Evolutionary conservation across 2,888 invertebrate genomes (phyloP).

Genomic region (Pterostichus niger): DNA sequence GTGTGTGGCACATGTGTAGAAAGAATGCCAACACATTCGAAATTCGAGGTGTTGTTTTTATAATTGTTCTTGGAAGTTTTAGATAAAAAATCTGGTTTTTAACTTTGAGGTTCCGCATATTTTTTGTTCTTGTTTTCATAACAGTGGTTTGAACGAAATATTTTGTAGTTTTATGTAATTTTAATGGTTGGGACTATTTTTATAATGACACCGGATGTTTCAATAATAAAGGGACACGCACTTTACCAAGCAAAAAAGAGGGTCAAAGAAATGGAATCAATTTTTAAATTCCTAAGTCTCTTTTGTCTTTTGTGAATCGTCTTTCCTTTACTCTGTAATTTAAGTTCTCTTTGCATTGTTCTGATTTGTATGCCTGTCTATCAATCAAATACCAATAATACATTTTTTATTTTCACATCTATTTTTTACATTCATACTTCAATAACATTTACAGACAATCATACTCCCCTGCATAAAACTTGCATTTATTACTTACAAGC

Average conservation of each 20-base stretch:
- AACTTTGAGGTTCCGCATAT: slow-evolving; percentile 1
- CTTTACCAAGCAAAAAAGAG: slow-evolving; percentile 1
- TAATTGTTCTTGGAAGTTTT: slow-evolving; percentile 2
- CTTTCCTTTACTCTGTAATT: not conserved
- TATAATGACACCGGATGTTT: slow-evolving; percentile 10
- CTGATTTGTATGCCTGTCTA: not conserved
- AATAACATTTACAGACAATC: too few species aligned
- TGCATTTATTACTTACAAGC: too few species aligned
- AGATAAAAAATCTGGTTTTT: slow-evolving; percentile 20
- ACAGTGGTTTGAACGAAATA: not conserved
- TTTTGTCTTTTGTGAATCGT: not conserved
- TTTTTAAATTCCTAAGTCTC: slow-evolving; percentile 8
- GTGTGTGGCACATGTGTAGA: slow-evolving; percentile 36
- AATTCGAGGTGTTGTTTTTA: not conserved
- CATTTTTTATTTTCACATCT: too few species aligned
- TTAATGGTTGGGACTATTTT: slow-evolving; percentile 13
- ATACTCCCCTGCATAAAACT: too few species aligned
- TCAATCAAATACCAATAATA: too few species aligned
- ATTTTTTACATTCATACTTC: too few species aligned
- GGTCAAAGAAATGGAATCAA: not conserved
- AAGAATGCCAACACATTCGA: slow-evolving; percentile 17
- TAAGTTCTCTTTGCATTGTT: not conserved
- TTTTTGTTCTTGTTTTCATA: slow-evolving; percentile 3
- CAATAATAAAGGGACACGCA: slow-evolving; percentile 1
- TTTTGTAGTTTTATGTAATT: slow-evolving; percentile 11